These are phyloP conservation scores for Sternarchorhynchus goeldii DNA, from an alignment of 2,797 vertebrate genomes.

Conservation along the genomic window DNA sequence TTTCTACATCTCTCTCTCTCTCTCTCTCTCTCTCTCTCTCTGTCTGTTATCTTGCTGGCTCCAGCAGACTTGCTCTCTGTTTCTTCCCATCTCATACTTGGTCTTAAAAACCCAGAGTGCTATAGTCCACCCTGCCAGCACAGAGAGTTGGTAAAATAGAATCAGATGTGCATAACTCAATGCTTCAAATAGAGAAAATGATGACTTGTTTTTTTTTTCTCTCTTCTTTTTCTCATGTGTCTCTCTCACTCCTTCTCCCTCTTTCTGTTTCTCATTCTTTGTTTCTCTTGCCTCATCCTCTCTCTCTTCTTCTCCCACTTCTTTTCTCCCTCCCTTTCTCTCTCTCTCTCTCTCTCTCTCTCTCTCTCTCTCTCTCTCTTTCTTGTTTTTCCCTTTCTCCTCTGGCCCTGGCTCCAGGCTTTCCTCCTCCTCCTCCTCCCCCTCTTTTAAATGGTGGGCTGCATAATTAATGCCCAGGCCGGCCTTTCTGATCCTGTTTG, in stretches of 20 bases:
- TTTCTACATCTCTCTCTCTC: conserved; percentile 52
- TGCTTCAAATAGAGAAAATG: conserved; percentile 90
- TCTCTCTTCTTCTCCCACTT: conserved; percentile 30
- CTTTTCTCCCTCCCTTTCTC: conserved; percentile 54
- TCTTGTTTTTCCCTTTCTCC: conserved; percentile 35
- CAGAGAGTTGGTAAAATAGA: conserved; percentile 88
- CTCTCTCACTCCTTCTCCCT: conserved; percentile 36
- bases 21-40: conserved; percentile 39
- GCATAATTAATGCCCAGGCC: conserved; percentile 85
- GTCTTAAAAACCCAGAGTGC: conserved; percentile 71
- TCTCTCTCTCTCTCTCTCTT: conserved; percentile 28
- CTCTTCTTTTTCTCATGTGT: conserved; percentile 40
- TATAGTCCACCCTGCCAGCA: conserved; percentile 81
- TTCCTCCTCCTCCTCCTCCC: conserved; percentile 41
- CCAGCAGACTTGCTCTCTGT: conserved; percentile 30
- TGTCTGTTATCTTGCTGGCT: conserved; percentile 33
- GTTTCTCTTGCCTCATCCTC: conserved; percentile 28
- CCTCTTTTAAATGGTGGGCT: conserved; percentile 80
- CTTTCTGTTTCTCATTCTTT: conserved; percentile 37
- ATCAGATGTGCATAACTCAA: conserved; percentile 98
- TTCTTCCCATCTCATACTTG: conserved; percentile 53
- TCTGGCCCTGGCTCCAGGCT: conserved; percentile 56
- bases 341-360: conserved; percentile 58
- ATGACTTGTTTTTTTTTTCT: conserved; percentile 77
- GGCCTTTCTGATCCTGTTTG: conserved; percentile 87